Conservation (phyloP, 2,888 invertebrate genomes). For the Xestoiulus laeticollis region DNA sequence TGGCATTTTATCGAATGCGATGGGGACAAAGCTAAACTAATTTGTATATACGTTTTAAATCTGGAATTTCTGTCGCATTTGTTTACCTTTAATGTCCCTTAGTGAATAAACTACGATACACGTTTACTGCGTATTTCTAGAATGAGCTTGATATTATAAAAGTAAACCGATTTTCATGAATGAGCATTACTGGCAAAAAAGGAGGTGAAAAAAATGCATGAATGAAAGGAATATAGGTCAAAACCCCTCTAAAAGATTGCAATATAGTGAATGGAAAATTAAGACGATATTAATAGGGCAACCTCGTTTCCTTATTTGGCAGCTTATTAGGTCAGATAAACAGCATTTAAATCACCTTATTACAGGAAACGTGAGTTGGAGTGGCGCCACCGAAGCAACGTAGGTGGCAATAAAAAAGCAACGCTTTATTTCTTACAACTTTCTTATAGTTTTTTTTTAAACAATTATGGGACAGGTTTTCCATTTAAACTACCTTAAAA, state of each 20-base stretch:
- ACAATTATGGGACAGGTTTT: no score
- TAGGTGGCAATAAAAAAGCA: constrained; percentile 6
- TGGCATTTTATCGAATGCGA: no score
- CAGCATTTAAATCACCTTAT: constrained; percentile 17
- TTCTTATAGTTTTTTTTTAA: background rate
- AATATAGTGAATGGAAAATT: background rate
- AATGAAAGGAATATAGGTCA: constrained; percentile 8
- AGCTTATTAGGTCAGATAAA: background rate
- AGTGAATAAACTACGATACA: background rate
- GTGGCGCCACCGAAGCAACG: constrained; percentile 1
- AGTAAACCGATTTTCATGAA: background rate
- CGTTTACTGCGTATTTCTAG: background rate
- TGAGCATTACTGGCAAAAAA: background rate
- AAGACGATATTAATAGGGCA: constrained; percentile 8
- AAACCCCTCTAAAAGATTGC: background rate
- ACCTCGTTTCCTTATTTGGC: constrained; percentile 24
- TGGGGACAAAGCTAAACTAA: no score
- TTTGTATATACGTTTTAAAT: no score
- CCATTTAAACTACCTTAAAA: no score
- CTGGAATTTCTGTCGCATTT: background rate
- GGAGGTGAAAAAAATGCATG: background rate
- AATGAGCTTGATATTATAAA: constrained; percentile 17
- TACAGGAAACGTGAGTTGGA: background rate
- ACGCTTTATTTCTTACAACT: background rate
- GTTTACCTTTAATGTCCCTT: background rate